A percentile compares a stretch with the other conserved stretches of the same genome.
phyloP scores from a whole-genome alignment of 2,113 vertebrate genomes.

The Elephantulus edwardii region DNA sequence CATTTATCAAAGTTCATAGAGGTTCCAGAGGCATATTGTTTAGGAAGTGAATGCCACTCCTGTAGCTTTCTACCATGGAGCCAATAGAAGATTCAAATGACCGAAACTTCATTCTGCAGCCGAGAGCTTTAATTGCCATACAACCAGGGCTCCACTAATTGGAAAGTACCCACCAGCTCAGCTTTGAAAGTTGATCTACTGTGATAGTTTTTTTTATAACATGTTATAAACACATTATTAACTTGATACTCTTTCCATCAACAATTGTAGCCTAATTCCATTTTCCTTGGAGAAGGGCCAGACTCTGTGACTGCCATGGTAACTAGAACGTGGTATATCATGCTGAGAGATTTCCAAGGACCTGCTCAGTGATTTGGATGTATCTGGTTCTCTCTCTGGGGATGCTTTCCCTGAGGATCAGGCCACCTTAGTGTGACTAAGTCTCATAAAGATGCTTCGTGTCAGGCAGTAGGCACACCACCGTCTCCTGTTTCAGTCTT shows the following conservation, averaged over 20 bases:
- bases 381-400: background rate
- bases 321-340: background rate
- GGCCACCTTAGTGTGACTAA: background rate
- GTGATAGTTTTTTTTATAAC: background rate
- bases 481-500: background rate
- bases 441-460: background rate
- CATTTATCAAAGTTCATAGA: too few species aligned
- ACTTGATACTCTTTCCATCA: background rate
- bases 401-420: background rate
- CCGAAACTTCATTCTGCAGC: too few species aligned
- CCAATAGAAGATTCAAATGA: too few species aligned
- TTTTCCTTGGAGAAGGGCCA: background rate
- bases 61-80: too few species aligned
- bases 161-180: background rate
- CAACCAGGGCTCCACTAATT: background rate
- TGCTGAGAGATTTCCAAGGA: background rate
- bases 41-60: too few species aligned
- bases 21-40: too few species aligned
- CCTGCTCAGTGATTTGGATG: background rate
- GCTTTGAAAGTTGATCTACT: background rate
- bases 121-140: too few species aligned
- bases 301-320: slow-evolving; percentile 15
- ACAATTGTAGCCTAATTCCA: background rate
- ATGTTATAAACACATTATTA: background rate
- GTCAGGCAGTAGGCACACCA: background rate